Conservation (phyloP, 2,113 vertebrate species). For the Bufo gargarizans region DNA sequence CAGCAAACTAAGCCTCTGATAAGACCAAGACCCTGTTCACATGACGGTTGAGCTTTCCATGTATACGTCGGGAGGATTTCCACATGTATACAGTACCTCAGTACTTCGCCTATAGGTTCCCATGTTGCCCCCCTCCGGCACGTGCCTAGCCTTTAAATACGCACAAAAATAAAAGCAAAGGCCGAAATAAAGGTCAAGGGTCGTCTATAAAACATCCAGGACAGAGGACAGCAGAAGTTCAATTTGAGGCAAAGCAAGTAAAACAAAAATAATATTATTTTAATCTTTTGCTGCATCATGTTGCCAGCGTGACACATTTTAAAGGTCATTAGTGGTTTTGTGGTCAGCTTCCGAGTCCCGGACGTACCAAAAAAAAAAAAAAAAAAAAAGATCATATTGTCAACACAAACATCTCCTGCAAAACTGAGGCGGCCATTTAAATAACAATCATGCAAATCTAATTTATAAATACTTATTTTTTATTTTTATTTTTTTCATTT, state of each 20-base stretch:
- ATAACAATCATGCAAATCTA: too few relatives aligned
- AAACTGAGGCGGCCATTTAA: too few relatives aligned
- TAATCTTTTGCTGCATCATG: neutral
- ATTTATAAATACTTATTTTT: too few relatives aligned
- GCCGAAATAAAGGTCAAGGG: neutral
- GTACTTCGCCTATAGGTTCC: too few relatives aligned
- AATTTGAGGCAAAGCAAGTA: neutral
- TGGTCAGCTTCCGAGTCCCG: neutral
- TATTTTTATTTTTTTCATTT: too few relatives aligned
- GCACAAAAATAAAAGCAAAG: neutral
- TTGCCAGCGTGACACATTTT: neutral
- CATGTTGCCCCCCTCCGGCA: too few relatives aligned
- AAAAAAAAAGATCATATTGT: neutral
- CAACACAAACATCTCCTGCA: neutral
- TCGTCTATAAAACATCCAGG: neutral
- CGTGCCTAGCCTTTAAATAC: too few relatives aligned
- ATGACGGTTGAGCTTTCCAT: too few relatives aligned
- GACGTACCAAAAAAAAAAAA: neutral
- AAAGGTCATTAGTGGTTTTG: slow-evolving; percentile 7
- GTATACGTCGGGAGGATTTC: too few relatives aligned
- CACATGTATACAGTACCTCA: too few relatives aligned
- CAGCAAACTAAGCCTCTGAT: too few relatives aligned
- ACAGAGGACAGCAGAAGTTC: neutral
- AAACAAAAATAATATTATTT: neutral
- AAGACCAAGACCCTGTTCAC: too few relatives aligned